Conservation (phyloP, 2,797 vertebrate genomes). For the Phrynocephalus guinanensis region DNA sequence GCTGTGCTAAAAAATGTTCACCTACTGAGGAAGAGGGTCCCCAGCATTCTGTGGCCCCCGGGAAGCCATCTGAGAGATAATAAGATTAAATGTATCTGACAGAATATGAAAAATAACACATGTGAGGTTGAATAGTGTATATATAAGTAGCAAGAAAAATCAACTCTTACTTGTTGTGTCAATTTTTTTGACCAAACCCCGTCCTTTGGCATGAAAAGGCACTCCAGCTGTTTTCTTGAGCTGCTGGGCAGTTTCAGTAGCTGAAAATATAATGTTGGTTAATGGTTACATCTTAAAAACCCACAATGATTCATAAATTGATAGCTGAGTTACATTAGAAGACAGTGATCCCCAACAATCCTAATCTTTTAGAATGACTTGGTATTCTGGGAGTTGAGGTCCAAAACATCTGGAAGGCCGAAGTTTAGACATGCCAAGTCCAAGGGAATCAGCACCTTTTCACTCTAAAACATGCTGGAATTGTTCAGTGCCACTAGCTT, state of each 20-base stretch:
- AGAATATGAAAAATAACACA: constrained; percentile 5
- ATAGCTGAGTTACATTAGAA: neutral
- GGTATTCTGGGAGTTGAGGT: too few relatives aligned
- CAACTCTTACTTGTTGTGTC: constrained; percentile 93
- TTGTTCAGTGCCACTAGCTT: neutral
- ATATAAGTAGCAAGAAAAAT: constrained; percentile 30
- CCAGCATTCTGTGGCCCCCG: too few relatives aligned
- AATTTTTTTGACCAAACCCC: constrained; percentile 95
- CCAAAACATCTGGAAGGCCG: too few relatives aligned
- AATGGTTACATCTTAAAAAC: neutral
- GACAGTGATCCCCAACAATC: neutral
- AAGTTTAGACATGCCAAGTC: neutral
- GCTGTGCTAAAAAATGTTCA: neutral
- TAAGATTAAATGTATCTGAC: constrained; percentile 1
- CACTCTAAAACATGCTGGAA: neutral
- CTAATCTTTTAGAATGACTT: neutral
- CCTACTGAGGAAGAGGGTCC: neutral
- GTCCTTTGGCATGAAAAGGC: constrained; percentile 97
- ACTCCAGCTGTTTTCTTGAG: constrained; percentile 97
- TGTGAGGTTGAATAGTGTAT: neutral
- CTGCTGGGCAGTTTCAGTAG: constrained; percentile 96
- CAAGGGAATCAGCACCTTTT: neutral
- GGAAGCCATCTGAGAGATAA: neutral
- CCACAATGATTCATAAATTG: neutral
- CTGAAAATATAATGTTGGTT: constrained; percentile 72